These are phyloP conservation scores for Herpetotheres cachinnans DNA, from an alignment of 2,113 vertebrate species.

Conservation along the genomic window DNA sequence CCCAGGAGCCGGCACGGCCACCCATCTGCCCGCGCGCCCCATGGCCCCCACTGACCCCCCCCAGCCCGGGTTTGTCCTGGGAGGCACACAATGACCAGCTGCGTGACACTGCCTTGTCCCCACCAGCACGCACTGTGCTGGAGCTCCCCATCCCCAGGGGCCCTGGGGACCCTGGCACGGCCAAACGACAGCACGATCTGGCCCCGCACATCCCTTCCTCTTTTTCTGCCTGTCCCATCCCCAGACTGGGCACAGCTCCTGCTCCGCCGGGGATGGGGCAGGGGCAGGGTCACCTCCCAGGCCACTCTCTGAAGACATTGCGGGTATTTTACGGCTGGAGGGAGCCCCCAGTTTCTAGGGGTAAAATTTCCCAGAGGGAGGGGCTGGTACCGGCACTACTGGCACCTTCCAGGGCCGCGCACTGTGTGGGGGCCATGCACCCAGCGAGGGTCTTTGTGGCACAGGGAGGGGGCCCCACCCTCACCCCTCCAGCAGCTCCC, in stretches of 20 bases:
- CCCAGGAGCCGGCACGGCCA: not conserved
- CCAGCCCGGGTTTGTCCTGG: not conserved
- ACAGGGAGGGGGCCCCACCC: not conserved
- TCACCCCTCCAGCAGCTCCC: not conserved
- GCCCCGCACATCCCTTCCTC: not conserved
- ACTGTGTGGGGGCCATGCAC: rapidly evolving
- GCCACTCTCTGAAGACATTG: not conserved
- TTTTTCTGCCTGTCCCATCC: not conserved
- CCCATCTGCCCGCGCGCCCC: rapidly evolving
- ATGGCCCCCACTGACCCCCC: no score
- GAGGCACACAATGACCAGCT: rapidly evolving
- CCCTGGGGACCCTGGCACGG: not conserved
- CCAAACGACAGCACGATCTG: rapidly evolving
- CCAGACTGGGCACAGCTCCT: not conserved
- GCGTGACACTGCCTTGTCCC: not conserved
- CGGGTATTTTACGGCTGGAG: rapidly evolving
- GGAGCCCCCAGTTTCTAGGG: not conserved
- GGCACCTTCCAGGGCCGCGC: rapidly evolving
- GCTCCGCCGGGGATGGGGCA: not conserved
- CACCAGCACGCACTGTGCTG: rapidly evolving
- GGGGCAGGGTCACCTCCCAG: not conserved
- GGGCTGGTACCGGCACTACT: rapidly evolving
- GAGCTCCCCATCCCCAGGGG: not conserved
- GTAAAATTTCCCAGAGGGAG: not conserved
- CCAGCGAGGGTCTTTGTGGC: rapidly evolving